phyloP scores from a whole-genome alignment of 1,140 invertebrate species.

The Caerostris darwini region DNA sequence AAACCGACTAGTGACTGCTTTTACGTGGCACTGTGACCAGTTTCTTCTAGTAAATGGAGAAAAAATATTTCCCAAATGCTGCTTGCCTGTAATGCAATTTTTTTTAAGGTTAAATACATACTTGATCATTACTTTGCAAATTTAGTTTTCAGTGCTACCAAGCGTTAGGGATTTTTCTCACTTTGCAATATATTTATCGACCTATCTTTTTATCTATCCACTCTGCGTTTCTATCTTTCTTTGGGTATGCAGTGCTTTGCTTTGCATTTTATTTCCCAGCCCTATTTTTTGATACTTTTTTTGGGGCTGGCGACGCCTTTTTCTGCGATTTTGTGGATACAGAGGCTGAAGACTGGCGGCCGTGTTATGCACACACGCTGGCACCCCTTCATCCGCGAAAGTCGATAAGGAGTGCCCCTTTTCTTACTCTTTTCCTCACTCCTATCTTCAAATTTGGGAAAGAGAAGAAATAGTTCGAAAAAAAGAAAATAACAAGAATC shows the following conservation, averaged over 20 bases:
- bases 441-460: neutral
- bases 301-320: neutral
- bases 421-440: neutral
- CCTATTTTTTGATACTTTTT: neutral
- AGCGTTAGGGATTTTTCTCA: conserved; percentile 59
- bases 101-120: conserved; percentile 39
- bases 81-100: conserved; percentile 61
- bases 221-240: conserved; percentile 46
- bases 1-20: neutral
- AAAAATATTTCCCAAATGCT: conserved; percentile 32
- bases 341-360: conserved; percentile 53
- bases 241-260: conserved; percentile 37
- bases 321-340: conserved; percentile 57
- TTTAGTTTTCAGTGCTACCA: conserved; percentile 65
- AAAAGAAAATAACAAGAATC: neutral
- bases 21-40: conserved; percentile 40
- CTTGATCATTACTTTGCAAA: conserved; percentile 74
- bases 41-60: neutral
- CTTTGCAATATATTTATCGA: conserved; percentile 58
- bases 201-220: conserved; percentile 66
- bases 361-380: conserved; percentile 46
- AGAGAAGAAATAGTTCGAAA: neutral
- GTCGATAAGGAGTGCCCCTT: conserved; percentile 54
- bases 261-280: conserved; percentile 48
- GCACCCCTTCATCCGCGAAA: conserved; percentile 44